A percentile compares a stretch with the other conserved stretches of the same genome.
phyloP scores from a whole-genome alignment of 2,797 vertebrate species.

The Parotocinclus haroldoi region DNA sequence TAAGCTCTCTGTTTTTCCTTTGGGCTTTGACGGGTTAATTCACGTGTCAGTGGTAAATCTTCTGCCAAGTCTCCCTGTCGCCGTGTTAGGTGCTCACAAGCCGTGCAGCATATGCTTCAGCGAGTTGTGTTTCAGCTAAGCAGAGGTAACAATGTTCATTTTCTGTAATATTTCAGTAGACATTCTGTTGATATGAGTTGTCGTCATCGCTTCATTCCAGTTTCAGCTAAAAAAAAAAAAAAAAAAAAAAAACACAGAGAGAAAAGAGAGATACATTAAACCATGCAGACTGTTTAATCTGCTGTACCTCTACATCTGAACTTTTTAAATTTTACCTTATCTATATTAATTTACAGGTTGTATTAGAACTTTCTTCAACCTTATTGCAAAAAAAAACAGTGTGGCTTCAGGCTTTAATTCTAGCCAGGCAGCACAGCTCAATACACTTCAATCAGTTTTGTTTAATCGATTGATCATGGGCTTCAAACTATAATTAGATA shows the following conservation, averaged over 20 bases:
- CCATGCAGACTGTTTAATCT: conserved; percentile 50
- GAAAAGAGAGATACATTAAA: conserved; percentile 36
- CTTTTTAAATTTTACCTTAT: conserved; percentile 62
- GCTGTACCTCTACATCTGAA: conserved; percentile 41
- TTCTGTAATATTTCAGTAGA: conserved; percentile 67
- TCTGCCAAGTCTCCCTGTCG: conserved; percentile 66
- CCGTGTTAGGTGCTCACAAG: conserved; percentile 63
- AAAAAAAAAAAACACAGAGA: conserved; percentile 9
- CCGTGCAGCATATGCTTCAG: conserved; percentile 62
- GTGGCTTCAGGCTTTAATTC: too few relatives aligned
- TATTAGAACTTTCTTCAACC: conserved; percentile 1
- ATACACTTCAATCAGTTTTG: too few relatives aligned
- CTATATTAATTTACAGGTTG: conserved; percentile 50
- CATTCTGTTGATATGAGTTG: conserved; percentile 69
- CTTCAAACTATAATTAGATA: too few relatives aligned
- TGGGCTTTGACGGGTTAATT: conserved; percentile 52
- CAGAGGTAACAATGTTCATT: conserved; percentile 59
- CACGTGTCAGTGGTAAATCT: conserved; percentile 66
- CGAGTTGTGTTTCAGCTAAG: conserved; percentile 55
- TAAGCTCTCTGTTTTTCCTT: conserved; percentile 60
- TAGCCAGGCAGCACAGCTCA: too few relatives aligned
- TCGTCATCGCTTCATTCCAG: conserved; percentile 74
- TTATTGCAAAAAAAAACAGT: not conserved
- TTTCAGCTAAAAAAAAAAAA: conserved; percentile 72
- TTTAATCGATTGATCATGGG: too few relatives aligned